phyloP scores from a whole-genome alignment of 2,113 vertebrate species.

The Mystacornis crossleyi region DNA sequence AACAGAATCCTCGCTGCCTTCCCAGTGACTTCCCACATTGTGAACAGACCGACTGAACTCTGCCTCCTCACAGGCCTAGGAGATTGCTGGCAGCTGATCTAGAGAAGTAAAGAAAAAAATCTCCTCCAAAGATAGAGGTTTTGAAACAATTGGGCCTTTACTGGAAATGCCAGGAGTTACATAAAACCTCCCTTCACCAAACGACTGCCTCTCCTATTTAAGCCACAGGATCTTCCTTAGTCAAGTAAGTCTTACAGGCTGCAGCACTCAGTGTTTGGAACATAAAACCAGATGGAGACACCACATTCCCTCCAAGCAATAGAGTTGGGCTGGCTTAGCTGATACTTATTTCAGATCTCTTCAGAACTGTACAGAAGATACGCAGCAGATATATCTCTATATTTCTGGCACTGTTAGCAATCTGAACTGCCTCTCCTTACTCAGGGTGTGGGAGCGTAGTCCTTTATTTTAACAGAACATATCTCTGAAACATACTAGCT shows the following conservation, averaged over 20 bases:
- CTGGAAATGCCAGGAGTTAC: not conserved
- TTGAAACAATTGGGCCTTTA: not conserved
- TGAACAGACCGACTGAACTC: not conserved
- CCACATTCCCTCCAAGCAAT: not conserved
- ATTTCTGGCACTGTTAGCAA: not conserved
- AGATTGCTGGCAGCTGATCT: not conserved
- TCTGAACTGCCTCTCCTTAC: not conserved
- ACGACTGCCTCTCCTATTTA: not conserved
- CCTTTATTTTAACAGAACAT: not conserved
- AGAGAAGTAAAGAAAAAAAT: not conserved
- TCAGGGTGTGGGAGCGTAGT: not conserved
- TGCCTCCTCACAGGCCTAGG: not conserved
- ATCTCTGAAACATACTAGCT: not conserved
- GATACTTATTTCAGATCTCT: not conserved
- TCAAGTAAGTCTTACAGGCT: not conserved
- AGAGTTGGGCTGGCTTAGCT: not conserved
- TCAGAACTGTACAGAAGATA: not conserved
- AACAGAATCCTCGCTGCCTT: not conserved
- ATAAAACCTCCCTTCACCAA: not conserved
- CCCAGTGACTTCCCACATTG: not conserved
- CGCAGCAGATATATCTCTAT: not conserved
- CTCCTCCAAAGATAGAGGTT: not conserved
- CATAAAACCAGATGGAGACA: not conserved
- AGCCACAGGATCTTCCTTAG: not conserved
- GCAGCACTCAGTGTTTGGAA: not conserved